Evolutionary conservation across 2,797 vertebrate genomes (phyloP).

Genomic region (Eleutherodactylus coqui): DNA sequence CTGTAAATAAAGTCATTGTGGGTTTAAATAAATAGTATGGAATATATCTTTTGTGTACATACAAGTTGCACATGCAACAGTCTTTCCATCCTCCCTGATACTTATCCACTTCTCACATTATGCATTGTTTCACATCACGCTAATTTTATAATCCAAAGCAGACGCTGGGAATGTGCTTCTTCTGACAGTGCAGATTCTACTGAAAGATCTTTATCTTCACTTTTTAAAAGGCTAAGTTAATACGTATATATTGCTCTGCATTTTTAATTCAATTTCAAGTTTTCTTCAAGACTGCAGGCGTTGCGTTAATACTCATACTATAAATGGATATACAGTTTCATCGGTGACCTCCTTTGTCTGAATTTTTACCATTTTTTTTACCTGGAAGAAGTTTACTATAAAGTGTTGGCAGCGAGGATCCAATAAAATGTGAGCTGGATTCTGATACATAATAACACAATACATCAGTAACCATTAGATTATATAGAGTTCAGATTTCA

Average conservation of each 20-base stretch:
- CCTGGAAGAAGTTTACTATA: conserved; percentile 13
- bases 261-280: not conserved
- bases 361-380: conserved; percentile 13
- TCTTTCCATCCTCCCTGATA: not conserved
- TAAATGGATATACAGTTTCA: not conserved
- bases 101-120: not conserved
- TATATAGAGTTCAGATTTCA: conserved; percentile 73
- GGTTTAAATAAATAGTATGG: too few relatives aligned
- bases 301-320: not conserved
- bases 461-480: conserved; percentile 75
- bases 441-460: conserved; percentile 67
- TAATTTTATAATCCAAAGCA: not conserved
- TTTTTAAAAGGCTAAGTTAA: too few relatives aligned
- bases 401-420: conserved; percentile 12
- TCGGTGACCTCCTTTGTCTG: not conserved
- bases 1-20: too few relatives aligned
- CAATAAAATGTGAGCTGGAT: conserved; percentile 59
- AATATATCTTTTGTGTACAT: not conserved
- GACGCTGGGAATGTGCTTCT: not conserved
- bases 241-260: too few relatives aligned
- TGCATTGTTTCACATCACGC: not conserved
- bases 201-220: not conserved
- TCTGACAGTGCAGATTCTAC: not conserved
- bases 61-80: not conserved
- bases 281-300: not conserved